Base-by-base conservation (phyloP, 1,140 invertebrate genomes). In the Heliconius melpomene region DNA sequence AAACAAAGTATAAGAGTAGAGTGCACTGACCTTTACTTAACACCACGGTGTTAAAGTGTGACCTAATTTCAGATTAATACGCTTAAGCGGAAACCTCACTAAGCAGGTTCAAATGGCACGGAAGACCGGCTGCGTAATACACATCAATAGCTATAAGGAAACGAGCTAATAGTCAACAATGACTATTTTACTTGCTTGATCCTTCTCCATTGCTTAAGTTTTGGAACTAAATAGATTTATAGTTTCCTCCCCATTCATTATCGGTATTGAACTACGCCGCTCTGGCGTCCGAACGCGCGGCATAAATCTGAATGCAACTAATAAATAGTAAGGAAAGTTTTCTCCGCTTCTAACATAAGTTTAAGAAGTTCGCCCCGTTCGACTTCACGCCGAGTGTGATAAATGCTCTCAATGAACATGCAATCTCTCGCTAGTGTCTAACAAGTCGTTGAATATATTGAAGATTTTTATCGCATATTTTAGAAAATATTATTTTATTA, bases 51-150 rank as follows among this genome's bases (percentile, higher is more conserved):
- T 92, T 90, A 91, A 89, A 91, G 88, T 91, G 89, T 88, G 92
- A 94, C 93, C 93, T 90, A 94, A 94, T 94, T 94, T 90, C 87
- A 90, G 88, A 93, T 93, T 93, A 93, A 94, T 94, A 90, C 91
- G 89, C 89, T 93, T 94, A 94, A 90, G 88, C 91, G 90, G 93
- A 94, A 94, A 93, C 93, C 93, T 93, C 92, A 94, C 92, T 91
- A 93, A 92, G 90, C 90, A 87, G 88, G 90, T 92, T 91, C 91
- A 87, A 92, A 92, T 91, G 85, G 90, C 90, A 89, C 87, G 89
- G 85, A 89, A 89, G 88, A 86, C 84, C 90, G 85, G 79, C 83
- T 80, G 81, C 77, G 79, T 83, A 83, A 87, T 81, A 84, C 83
- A 79, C 73, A 84, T 81, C 73, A 87, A 87, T 81, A 83, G 77